Conservation (phyloP, 1,140 invertebrate species). For the Colletes latitarsis region DNA sequence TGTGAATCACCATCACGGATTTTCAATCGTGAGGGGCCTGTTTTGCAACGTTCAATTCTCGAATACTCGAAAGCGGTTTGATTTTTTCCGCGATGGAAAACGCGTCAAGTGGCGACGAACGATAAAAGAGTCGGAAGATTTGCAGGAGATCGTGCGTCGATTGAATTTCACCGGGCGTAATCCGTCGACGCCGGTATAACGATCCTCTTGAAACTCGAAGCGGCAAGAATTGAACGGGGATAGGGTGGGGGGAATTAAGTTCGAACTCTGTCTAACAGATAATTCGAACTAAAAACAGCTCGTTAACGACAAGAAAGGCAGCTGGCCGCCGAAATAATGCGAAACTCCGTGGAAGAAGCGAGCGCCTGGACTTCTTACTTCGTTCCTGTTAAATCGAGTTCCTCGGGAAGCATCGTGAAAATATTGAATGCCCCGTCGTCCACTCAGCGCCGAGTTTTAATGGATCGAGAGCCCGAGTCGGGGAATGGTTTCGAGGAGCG, state of each 20-base stretch:
- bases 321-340: constrained; percentile 30
- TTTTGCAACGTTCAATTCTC: too few species aligned
- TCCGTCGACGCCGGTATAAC: neutral
- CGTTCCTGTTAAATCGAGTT: constrained; percentile 46
- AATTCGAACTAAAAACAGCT: constrained; percentile 37
- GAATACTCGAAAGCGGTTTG: too few species aligned
- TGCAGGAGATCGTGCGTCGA: neutral
- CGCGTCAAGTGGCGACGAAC: too few species aligned
- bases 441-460: constrained; percentile 38
- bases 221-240: neutral
- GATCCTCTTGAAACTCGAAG: too few species aligned
- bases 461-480: neutral
- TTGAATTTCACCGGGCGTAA: neutral
- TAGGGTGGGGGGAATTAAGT: constrained; percentile 22
- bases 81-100: too few species aligned
- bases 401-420: constrained; percentile 18
- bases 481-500: neutral
- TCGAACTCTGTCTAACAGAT: constrained; percentile 16
- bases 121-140: neutral
- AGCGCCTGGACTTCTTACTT: constrained; percentile 21
- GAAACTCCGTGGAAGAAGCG: neutral
- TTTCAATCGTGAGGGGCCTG: too few species aligned
- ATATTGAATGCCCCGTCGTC: constrained; percentile 44
- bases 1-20: too few species aligned
- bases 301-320: constrained; percentile 39